Base-by-base conservation (phyloP, 2,888 invertebrate species). In the Dasysyrphus albostriatus region DNA sequence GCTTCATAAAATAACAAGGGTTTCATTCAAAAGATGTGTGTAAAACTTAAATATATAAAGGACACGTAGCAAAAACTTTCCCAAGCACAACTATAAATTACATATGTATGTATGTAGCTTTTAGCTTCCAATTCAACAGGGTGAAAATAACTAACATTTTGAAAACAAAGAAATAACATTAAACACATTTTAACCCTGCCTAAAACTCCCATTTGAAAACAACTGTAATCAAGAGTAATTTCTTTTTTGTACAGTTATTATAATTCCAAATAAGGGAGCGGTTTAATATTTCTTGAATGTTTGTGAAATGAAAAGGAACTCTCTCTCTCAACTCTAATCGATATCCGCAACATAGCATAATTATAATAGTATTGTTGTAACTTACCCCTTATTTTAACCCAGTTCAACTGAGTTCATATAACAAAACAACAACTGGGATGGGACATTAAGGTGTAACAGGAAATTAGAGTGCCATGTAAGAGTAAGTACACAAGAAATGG, bases 321-420 rank as follows among this genome's bases (percentile, higher is more conserved):
- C 49, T 47, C n/a, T n/a, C n/a, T n/a, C n/a, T n/a, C n/a, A n/a
- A n/a, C n/a, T n/a, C 14, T 47, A 67, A 69, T 69, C 69, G 69
- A 69, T 69, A 69, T 69, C 69, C 69, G 54, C 69, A 51, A 29
- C 54, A 69, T 54, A 54, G 69, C 54, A 69, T 69, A 69, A 69
- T 69, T 65, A 69, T 69, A 34, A n/a, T 42, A 16, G 19, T 24
- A 14, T 24, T 54, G 39, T 54, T 54, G 69, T 37, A 54, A 69
- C 24, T 37, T n/a, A 54, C 39, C 69, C 29, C n/a, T 54, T 24
- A n/a, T 32, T 65, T 32, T 8, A 32, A 54, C 54, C 29, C n/a
- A 54, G 47, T 69, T 54, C 69, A 69, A 69, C 37, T 24, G n/a
- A 69, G 54, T 39, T 54, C 69, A 69, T 39, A 39, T 39, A 39